These are phyloP conservation scores for Lycodopsis pacificus DNA, from an alignment of 2,797 vertebrate genomes.

Conservation along the genomic window DNA sequence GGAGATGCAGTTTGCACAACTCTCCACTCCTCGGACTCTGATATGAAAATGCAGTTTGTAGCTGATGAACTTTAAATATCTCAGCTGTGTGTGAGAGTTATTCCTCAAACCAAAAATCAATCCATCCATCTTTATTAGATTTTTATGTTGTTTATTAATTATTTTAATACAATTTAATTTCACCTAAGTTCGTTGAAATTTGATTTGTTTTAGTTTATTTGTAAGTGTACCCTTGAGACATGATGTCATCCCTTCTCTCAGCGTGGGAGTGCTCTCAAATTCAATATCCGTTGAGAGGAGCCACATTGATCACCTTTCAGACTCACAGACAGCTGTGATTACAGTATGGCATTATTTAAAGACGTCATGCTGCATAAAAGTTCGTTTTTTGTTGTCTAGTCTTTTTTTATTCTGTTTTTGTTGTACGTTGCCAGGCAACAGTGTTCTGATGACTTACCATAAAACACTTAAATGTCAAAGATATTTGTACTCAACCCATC, in stretches of 20 bases:
- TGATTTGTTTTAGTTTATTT: not conserved
- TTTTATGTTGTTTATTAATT: not conserved
- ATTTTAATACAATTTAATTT: not conserved
- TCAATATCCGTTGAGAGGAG: not conserved
- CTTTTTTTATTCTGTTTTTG: conserved; percentile 26
- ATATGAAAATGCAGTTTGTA: not conserved
- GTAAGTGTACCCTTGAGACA: not conserved
- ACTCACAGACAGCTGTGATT: not conserved
- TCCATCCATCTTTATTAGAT: not conserved
- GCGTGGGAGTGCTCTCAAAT: not conserved
- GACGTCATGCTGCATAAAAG: not conserved
- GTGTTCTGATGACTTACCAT: not conserved
- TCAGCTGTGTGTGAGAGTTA: not conserved
- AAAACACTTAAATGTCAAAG: conserved; percentile 17
- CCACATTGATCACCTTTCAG: not conserved
- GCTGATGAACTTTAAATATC: not conserved
- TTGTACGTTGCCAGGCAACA: conserved; percentile 59
- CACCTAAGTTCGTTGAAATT: not conserved
- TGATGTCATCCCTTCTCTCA: not conserved
- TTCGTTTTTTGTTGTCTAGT: not conserved
- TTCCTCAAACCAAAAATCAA: conserved; percentile 1
- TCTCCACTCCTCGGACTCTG: not conserved
- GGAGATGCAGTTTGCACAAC: not conserved
- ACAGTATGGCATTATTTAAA: not conserved
- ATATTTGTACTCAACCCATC: not conserved